Base-by-base conservation (phyloP, 2,888 invertebrate genomes). In the Patella depressa region DNA sequence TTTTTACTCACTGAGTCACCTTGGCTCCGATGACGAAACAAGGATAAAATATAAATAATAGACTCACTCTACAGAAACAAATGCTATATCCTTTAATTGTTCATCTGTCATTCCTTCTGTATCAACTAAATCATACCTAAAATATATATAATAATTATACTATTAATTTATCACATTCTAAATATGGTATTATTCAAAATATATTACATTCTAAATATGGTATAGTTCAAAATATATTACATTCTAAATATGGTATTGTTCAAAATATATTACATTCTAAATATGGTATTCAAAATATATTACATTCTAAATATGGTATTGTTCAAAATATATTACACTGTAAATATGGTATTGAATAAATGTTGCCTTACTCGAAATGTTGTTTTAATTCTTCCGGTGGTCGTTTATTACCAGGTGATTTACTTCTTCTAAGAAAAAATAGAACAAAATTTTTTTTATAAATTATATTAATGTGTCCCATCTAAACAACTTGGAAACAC, bases 301-400 rank as follows among this genome's bases (percentile, higher is more conserved):
- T 5, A 53, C 2, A 45, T 45, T 45, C 45, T 9, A 45, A 45
- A 45, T 45, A 45, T 45, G 45, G 7, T 9, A 45, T 45, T 9
- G 0, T 9, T 45, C 45, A 7, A 45, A 45, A 45, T 9, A 45
- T 45, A 45, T 0, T 45, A 45, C 9, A 45, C 9, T 1, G 9
- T 9, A 45, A 45, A 9, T 45, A 45, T 45, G 45, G 9, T 45
- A 45, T 45, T 45, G 45, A 9, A 45, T 45, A 45, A 45, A 45
- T 45, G 45, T 45, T 9, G 45, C 7, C 88, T 85, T 80, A 90
- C 89, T 86, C 87, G 80, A 91, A 88, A 81, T 90, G 89, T 78
- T 90, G 88, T 55, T 85, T 85, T 24, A 91, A 79, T 82, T 90
- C 90, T 74, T 90, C 89, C n/a, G 90, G 90, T 7, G 88, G 88